Conservation (phyloP, 2,797 vertebrate genomes). For the Acropternis orthonyx region DNA sequence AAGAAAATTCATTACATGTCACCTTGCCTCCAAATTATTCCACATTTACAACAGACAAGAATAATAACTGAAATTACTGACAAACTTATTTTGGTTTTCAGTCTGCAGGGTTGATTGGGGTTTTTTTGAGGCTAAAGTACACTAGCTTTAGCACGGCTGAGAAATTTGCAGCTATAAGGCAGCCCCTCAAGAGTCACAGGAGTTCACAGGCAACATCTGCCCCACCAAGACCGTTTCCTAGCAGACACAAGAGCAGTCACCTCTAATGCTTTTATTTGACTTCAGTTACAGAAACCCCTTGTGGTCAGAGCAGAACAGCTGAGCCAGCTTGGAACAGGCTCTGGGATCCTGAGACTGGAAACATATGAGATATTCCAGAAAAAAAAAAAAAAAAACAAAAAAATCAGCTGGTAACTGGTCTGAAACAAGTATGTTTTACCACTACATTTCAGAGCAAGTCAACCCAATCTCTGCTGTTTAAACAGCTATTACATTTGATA, state of each 20-base stretch:
- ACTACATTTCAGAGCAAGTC: background rate
- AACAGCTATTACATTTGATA: background rate
- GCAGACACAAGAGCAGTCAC: background rate
- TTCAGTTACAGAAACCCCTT: background rate
- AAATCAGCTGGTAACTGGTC: background rate
- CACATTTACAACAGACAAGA: background rate
- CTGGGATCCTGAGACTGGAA: background rate
- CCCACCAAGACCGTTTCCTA: background rate
- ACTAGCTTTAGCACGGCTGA: background rate
- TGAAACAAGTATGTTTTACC: slow-evolving; percentile 12
- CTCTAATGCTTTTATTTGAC: background rate
- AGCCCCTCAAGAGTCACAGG: background rate
- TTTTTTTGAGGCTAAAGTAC: background rate
- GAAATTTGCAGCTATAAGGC: background rate
- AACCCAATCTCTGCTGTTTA: background rate
- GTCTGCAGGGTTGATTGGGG: background rate
- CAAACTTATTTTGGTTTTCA: background rate
- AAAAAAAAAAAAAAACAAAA: background rate
- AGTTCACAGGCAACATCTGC: background rate
- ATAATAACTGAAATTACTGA: background rate
- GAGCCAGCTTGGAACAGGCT: background rate
- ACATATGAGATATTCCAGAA: background rate
- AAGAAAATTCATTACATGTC: background rate
- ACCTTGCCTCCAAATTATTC: background rate
- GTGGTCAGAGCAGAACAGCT: background rate